A percentile compares a stretch with the other conserved stretches of the same genome.
Evolutionary conservation across 2,113 vertebrate genomes (phyloP).

Genomic region (Phyllostomus discolor): DNA sequence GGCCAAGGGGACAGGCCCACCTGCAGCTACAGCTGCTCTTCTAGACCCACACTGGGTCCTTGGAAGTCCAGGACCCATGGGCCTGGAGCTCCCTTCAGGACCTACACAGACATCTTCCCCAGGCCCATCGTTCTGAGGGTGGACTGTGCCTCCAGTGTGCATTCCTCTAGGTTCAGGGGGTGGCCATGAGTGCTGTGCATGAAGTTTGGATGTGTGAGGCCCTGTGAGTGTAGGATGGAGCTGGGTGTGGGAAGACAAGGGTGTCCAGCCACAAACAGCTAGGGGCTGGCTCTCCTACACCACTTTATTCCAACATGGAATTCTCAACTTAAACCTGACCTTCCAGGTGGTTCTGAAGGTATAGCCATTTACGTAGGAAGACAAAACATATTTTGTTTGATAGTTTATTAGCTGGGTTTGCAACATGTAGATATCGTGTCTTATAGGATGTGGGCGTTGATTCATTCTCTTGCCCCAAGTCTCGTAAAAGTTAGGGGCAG

Average conservation of each 20-base stretch:
- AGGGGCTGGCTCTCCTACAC: not conserved
- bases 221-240: not conserved
- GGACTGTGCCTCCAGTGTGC: rapidly evolving
- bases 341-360: not conserved
- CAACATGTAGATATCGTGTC: not conserved
- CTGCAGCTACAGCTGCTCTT: not conserved
- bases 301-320: not conserved
- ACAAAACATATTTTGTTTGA: not conserved
- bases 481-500: not conserved
- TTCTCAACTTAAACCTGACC: not conserved
- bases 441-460: not conserved
- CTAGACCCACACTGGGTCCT: not conserved
- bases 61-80: not conserved
- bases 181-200: not conserved
- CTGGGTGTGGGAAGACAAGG: not conserved
- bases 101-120: not conserved
- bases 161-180: not conserved
- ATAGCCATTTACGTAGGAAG: not conserved
- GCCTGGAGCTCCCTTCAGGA: not conserved
- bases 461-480: not conserved
- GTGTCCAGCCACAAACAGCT: not conserved
- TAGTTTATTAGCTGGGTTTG: not conserved
- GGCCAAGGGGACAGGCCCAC: not conserved
- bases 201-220: not conserved
- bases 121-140: not conserved